Conservation (phyloP, 2,113 vertebrate genomes). For the Psittacara wagleri region DNA sequence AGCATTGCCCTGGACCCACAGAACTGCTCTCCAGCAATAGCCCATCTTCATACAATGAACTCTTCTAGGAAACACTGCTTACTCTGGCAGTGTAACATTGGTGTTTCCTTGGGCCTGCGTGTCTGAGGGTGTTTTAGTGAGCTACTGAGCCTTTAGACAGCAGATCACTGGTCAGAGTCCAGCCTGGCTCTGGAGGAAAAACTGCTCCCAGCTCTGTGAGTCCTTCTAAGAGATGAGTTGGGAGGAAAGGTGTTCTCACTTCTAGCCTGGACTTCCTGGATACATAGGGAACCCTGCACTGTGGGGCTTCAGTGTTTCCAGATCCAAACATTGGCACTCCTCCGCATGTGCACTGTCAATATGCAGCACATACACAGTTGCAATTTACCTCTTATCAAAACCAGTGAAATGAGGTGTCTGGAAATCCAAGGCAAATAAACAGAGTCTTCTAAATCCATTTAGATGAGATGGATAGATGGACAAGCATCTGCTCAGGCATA, state of each 20-base stretch:
- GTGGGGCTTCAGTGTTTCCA: neutral
- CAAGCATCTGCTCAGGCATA: neutral
- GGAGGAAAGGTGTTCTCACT: neutral
- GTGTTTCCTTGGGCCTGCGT: neutral
- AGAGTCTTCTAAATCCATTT: neutral
- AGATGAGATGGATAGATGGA: neutral
- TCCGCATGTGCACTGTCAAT: neutral
- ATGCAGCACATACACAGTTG: neutral
- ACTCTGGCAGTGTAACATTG: neutral
- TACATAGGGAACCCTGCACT: neutral
- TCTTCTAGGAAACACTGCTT: neutral
- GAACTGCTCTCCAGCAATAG: constrained; percentile 18
- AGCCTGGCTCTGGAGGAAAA: neutral
- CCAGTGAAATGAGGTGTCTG: neutral
- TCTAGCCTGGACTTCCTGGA: neutral
- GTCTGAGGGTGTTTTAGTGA: neutral
- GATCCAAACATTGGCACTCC: neutral
- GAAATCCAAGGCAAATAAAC: neutral
- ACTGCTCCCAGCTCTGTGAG: neutral
- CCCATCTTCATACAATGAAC: neutral
- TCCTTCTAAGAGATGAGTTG: neutral
- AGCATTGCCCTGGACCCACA: neutral
- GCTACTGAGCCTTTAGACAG: neutral
- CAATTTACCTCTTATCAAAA: neutral
- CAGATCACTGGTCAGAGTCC: accelerated